Evolutionary conservation across 2,888 invertebrate genomes (phyloP), one percentile per base, ranked within the genome.

Genomic region (Heterodera filipjevi): DNA sequence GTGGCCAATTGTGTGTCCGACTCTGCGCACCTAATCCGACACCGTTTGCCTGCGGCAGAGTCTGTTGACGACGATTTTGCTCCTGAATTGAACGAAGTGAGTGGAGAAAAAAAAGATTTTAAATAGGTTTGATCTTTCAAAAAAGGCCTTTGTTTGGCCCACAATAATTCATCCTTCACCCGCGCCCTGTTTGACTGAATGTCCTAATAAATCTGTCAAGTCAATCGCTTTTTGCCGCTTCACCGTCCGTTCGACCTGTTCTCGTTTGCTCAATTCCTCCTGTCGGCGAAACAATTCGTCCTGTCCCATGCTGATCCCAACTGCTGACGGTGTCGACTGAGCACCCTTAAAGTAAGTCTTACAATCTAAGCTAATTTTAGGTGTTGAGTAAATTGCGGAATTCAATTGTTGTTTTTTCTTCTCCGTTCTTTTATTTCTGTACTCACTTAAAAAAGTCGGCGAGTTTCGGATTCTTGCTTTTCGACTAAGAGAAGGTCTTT

Each of bases 1-100:
- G 99, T 1, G 99, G 99, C 96, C 97, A 99, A 91, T 99, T 99
- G 90, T 99, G 97, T 85, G 94, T 92, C 85, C 95, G 91, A 32
- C 64, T 19, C 30, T 49, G 53, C 19, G 66, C 75, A 66, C 64
- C 75, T 64, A 44, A 35, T 19, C 46, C 74, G 8, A 44, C 73
- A 16, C 80, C 80, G 30, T 70, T 78, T 22, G 78, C 77, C 80
- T 76, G 86, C 91, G 91, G 79, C 30, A 91, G 92, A 83, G 92
- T 95, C 84, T 95, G 95, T 71, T 88, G 89, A 19, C 88, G 78
- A 59, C 59, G 59, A 12, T 59, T 59, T 59, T 59, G 59, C 27
- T 59, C 59, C 59, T 59, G n/a, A 59, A 59, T 59, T 59, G 27
- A 59, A 53, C 53, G 49, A 14, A 49, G 3, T 3, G 3, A 49